A percentile compares a stretch with the other conserved stretches of the same genome.
These are phyloP conservation scores for Rhynchomys soricoides DNA, from an alignment of 2,113 vertebrate genomes.

Conservation along the genomic window DNA sequence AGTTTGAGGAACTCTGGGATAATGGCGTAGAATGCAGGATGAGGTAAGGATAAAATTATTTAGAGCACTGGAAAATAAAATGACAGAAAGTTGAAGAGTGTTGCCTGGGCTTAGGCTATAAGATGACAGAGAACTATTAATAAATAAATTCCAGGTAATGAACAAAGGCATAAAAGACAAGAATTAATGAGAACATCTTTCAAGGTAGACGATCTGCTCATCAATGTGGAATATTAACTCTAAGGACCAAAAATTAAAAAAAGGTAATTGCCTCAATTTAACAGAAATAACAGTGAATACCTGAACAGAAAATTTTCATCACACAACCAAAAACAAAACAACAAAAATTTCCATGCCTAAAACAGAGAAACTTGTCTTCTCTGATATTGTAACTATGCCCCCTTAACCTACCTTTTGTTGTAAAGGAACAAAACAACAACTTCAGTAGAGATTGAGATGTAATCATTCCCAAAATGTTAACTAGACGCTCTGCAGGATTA, in stretches of 20 bases:
- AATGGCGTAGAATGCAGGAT: neutral
- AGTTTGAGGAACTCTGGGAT: neutral
- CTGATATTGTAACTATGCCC: neutral
- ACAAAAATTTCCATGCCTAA: neutral
- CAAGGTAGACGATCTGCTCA: neutral
- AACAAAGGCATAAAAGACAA: neutral
- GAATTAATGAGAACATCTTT: neutral
- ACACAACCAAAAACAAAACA: neutral
- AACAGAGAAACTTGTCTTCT: neutral
- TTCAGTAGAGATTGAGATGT: neutral
- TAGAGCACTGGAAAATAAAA: neutral
- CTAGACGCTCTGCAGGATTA: neutral
- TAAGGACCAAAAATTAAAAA: neutral
- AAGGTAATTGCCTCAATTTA: neutral
- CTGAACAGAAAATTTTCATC: neutral
- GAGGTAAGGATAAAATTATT: neutral
- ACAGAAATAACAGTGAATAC: neutral
- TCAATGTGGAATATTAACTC: neutral
- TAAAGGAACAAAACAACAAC: neutral
- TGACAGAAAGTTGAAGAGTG: neutral
- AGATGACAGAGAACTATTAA: neutral
- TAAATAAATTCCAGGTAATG: neutral
- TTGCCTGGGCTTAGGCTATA: neutral
- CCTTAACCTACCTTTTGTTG: neutral
- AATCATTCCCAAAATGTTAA: neutral